Evolutionary conservation across 1,140 invertebrate genomes (phyloP), one percentile per base, ranked within the genome.

Genomic region (Hormaphis cornu): DNA sequence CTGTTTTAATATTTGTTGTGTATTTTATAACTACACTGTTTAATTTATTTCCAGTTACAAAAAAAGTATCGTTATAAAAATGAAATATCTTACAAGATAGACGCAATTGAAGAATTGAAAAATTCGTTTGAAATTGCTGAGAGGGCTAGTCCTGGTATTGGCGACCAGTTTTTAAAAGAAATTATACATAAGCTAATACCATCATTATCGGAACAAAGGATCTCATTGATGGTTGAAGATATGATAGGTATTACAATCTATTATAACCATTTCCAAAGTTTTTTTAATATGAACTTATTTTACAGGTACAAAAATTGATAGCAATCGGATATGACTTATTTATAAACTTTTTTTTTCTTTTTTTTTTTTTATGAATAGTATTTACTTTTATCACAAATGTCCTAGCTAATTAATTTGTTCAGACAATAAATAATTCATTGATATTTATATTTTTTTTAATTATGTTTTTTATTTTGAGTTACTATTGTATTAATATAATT

Each of bases 101-200:
- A 87, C 75, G 84, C 85, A 72, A 84, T 91, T 72, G 89, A 91
- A 73, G 90, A 93, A 75, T 80, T 93, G 61, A 87, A 85, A 76
- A 85, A 83, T 72, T 89, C 90, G 33, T 92, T 93, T 78, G 90
- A 93, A 76, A 77, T 88, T 73, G 89, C 89, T 14, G 90, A 93
- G 77, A 82, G 86, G 74, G 84, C 86, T 61, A 89, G 86, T 79
- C 89, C 90, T 0, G 90, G 90, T 44, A 86, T 92, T 73, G 87
- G 85, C 72, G 89, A 90, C 76, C 81, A 85, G 73, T 87, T 93
- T 73, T 83, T 92, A 69, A 83, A 84, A 75, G 89, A 91, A 77
- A 81, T 93, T 69, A 80, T 92, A 59, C 83, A 85, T 73, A 85
- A 87, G 76, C 78, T 89, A 73, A 80, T 87, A 76, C 87, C 87